Conservation (phyloP, 2,113 vertebrate genomes). For the Tricholaema leucomelas region DNA sequence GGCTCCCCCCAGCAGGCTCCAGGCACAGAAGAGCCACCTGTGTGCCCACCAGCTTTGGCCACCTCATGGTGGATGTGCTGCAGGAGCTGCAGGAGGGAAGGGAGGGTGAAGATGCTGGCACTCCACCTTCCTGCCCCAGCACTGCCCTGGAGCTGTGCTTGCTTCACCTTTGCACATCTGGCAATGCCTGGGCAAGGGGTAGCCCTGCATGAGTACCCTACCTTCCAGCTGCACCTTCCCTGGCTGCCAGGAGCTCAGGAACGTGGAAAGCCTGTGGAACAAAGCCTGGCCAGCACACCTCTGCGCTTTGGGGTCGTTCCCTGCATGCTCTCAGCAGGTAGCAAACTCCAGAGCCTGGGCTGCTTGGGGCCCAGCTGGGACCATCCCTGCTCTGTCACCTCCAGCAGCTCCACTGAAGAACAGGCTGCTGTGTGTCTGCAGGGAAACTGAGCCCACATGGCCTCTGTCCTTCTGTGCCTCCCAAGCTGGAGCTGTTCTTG, state of each 20-base stretch:
- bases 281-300: background rate
- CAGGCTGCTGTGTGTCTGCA: background rate
- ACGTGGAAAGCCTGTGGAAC: background rate
- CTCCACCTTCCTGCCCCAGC: rapidly evolving
- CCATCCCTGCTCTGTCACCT: background rate
- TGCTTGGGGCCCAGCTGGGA: background rate
- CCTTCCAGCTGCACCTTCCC: background rate
- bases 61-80: rapidly evolving
- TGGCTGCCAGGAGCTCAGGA: rapidly evolving
- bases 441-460: background rate
- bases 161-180: background rate
- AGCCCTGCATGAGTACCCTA: rapidly evolving
- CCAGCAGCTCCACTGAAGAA: background rate
- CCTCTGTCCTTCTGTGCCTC: background rate
- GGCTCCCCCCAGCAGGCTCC: background rate
- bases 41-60: rapidly evolving
- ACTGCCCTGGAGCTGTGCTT: background rate
- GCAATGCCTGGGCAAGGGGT: rapidly evolving
- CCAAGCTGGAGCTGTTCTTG: background rate
- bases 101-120: background rate
- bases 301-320: background rate
- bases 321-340: background rate
- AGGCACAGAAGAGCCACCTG: background rate
- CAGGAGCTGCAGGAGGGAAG: background rate
- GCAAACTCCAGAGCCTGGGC: background rate